Evolutionary conservation across 2,888 invertebrate species (phyloP), one percentile per base, ranked within the genome.

Genomic region (Chydorus sphaericus): DNA sequence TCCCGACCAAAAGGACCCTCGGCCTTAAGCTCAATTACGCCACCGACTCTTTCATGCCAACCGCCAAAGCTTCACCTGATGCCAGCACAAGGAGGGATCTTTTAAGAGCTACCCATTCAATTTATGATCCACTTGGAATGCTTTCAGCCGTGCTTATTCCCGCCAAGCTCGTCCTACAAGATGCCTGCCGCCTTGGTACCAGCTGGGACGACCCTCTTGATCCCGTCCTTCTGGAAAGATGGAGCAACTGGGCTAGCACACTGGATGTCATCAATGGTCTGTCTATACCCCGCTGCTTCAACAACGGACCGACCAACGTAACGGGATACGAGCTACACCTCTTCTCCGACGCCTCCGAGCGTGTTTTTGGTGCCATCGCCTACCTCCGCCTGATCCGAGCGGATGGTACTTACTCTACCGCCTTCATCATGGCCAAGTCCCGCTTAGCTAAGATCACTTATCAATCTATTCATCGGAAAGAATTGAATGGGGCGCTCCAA

Each of bases 91-190:
- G 63, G 52, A 30, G 62, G 18, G 50, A 51, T 8, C 44, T 61
- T 50, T 51, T 65, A 10, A 57, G 57, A 18, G 52, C 29, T 26
- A 57, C 63, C 8, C 62, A 62, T 10, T 56, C 44, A 8, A 20
- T 61, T 10, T 65, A 61, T 55, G 64, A 66, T 51, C 64, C 65
- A 1, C 48, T 63, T 11, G 65, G 65, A 31, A 57, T 63, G 31
- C 26, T 62, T 3, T 36, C 55, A 6, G 63, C 64, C 8, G 58
- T 59, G 18, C 23, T 58, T 10, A 54, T 65, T 0, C 38, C 52
- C 11, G 58, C 58, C 2, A 65, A 64, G 30, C 39, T 63, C 5
- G 44, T 64, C 23, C 51, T 63, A 7, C 64, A 65, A 56, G 55
- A 62, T 31, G 55, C 64, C 11, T 64, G 64, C 62, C 44, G 58